Evolutionary conservation across 2,797 vertebrate species (phyloP), one percentile per base, ranked within the genome.

Genomic region (Pipistrellus kuhlii): DNA sequence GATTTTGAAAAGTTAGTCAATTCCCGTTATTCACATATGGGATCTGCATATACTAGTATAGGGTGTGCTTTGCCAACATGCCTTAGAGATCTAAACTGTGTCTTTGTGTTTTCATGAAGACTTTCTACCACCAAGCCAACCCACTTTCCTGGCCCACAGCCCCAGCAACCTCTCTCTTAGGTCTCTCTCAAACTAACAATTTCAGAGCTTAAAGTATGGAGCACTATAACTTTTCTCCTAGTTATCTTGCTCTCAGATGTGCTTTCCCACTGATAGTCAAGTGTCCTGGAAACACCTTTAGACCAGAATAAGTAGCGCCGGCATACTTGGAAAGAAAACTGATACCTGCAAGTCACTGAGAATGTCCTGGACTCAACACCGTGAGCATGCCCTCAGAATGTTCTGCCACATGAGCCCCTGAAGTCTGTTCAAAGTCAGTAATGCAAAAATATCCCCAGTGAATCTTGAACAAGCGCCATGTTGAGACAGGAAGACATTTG

Each of bases 221-320:
- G 12, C 41, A 1, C 27, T 44, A 10, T 25, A 41, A 81, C 15
- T 59, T 85, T 32, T 80, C 80, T 77, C 53, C 78, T 51, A 68
- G 30, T 35, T 41, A 44, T 38, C 35, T 72, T 71, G 30, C 3
- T 62, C 25, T 93, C 64, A 5, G 10, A 32, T 44, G 23, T 44
- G 4, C 27, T 81, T 35, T 82, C 12, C 55, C 55, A 17, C 12
- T 44, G 21, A 30, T 0, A 80, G 76, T 1, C 41, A 69, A 46
- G 77, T 90, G 86, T 85, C 93, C 91, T 62, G 10, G 46, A 81
- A 96, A 93, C 14, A 75, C 68, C 75, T 77, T 20, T 62, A n/a
- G 30, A 44, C 53, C 10, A 57, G 72, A 93, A 55, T 85, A 93
- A 90, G n/a, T 12, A 15, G 11, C 27, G 21, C 41, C 69, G 38